These are phyloP conservation scores for Falco peregrinus DNA, from an alignment of 2,797 vertebrate genomes.

Conservation along the genomic window DNA sequence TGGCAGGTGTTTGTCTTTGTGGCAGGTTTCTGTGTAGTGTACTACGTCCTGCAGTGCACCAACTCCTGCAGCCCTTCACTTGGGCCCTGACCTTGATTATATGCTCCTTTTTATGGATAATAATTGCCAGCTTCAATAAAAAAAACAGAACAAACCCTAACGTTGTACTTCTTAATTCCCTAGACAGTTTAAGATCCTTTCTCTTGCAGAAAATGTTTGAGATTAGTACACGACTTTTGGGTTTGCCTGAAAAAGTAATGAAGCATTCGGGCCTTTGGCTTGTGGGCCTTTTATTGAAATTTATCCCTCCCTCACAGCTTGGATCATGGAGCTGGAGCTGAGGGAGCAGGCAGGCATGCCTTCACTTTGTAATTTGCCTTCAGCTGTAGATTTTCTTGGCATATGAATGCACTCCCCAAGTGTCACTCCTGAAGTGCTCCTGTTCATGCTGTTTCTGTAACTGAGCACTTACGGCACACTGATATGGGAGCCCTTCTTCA, in stretches of 20 bases:
- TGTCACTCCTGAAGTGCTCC: background rate
- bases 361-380: constrained; percentile 41
- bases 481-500: background rate
- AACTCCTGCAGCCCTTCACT: background rate
- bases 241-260: constrained; percentile 17
- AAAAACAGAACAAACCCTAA: background rate
- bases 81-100: background rate
- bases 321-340: background rate
- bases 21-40: background rate
- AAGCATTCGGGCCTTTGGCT: background rate
- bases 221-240: background rate
- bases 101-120: background rate
- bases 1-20: background rate
- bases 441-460: background rate
- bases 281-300: background rate
- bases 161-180: background rate
- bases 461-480: background rate
- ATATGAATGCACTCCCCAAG: background rate
- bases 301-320: background rate
- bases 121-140: background rate
- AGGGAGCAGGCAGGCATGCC: background rate
- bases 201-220: background rate
- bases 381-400: constrained; percentile 3
- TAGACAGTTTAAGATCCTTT: background rate
- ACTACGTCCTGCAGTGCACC: background rate